Conservation (phyloP, 2,797 vertebrate genomes). For the Anomalospiza imberbis region DNA sequence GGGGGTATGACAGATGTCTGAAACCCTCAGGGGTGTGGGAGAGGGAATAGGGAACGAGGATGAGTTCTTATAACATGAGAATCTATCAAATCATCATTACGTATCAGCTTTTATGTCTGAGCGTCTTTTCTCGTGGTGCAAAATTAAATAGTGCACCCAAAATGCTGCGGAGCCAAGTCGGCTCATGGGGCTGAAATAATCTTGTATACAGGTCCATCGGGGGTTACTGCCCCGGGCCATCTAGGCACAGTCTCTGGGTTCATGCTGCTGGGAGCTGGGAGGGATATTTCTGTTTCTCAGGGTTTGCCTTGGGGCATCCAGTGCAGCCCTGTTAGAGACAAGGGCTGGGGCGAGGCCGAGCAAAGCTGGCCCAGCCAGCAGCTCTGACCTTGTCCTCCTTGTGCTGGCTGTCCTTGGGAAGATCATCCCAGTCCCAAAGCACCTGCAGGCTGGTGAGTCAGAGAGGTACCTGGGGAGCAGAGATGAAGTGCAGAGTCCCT, state of each 20-base stretch:
- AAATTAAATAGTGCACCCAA: background rate
- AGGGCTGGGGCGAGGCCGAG: background rate
- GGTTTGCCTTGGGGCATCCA: background rate
- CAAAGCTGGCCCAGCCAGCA: background rate
- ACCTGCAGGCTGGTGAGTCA: background rate
- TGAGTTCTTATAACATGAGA: background rate
- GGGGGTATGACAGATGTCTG: slow-evolving; percentile 11
- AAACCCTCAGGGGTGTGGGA: background rate
- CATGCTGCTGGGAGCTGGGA: background rate
- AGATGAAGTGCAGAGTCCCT: background rate
- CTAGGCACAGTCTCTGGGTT: background rate
- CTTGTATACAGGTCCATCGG: background rate
- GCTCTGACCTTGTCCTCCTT: background rate
- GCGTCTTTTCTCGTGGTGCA: fast-evolving
- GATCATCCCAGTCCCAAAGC: background rate
- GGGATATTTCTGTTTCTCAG: background rate
- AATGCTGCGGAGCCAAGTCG: background rate
- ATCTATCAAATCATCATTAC: background rate
- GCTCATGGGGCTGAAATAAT: background rate
- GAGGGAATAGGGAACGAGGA: background rate
- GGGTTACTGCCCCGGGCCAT: background rate
- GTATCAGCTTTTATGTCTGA: background rate
- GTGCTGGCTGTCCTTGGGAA: background rate
- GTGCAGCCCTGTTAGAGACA: background rate
- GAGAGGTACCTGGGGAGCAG: background rate